Evolutionary conservation across 2,797 vertebrate genomes (phyloP), one percentile per base, ranked within the genome.

Genomic region (Microtus obscurus): DNA sequence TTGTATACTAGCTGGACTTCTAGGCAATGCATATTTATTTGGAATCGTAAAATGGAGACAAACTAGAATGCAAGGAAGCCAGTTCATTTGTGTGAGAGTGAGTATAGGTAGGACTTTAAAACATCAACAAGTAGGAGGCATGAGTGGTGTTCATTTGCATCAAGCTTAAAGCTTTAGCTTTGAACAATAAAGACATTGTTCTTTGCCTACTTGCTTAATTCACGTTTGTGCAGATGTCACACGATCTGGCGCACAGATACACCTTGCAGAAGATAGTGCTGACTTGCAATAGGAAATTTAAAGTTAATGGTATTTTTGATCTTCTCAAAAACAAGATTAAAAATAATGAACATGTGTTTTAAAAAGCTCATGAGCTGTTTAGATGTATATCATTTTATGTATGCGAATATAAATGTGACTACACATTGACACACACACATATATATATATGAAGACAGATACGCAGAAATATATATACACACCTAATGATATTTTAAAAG

Each of bases 401-500:
- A 34, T n/a, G 13, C 67, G 12, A 86, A 51, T 12, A 53, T 23
- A 61, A 29, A 8, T 37, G 17, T 74, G n/a, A 29, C 27, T 16
- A 67, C 13, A 67, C 29, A 16, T 67, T 14, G 5, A 67, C 29
- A 34, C 63, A 65, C 25, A 63, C 67, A 69, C 12, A 12, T 1
- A 48, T 48, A 48, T 48, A 9, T 6, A 23, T 67, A 48, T 45
- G 17, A 40, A 29, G 73, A 29, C 23, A 76, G 19, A 48, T 78
- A 11, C 2, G 45, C 13, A 83, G 43, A 97, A 1, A 74, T n/a
- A 48, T 59, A 59, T 59, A 8, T 59, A 71, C n/a, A 78, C 2
- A 89, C 17, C 25, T 87, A 85, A 63, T 48, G 92, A 90, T 97
- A 88, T 89, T 96, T 96, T 93, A 77, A 97, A 71, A 97, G 86